Conservation (phyloP, 2,888 invertebrate genomes). For the Parnassius mnemosyne region DNA sequence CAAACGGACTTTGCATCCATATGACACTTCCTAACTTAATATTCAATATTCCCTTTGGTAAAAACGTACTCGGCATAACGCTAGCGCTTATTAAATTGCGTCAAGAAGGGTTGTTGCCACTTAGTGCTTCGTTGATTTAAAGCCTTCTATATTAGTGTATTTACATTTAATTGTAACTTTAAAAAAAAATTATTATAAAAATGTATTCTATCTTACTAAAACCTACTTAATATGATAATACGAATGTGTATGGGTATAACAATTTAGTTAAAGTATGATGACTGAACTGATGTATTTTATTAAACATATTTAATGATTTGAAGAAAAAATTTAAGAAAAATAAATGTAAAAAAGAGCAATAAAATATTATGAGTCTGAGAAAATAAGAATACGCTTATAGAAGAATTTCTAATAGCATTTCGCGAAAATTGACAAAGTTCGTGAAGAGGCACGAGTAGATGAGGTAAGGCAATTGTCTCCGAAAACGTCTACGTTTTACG, state of each 20-base stretch:
- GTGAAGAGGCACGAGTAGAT: slow-evolving; percentile 76
- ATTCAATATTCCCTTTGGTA: slow-evolving; percentile 64
- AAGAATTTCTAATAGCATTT: slow-evolving; percentile 75
- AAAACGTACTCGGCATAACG: slow-evolving; percentile 46
- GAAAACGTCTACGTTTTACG: slow-evolving; percentile 80
- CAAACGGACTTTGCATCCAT: slow-evolving; percentile 72
- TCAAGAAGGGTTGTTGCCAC: slow-evolving; percentile 52
- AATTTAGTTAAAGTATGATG: too few relatives aligned
- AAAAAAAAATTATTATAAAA: too few relatives aligned
- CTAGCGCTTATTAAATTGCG: slow-evolving; percentile 61
- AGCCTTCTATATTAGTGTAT: neutral
- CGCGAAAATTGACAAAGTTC: slow-evolving; percentile 79
- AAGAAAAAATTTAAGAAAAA: too few relatives aligned
- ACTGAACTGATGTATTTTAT: too few relatives aligned
- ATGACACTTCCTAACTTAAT: slow-evolving; percentile 73
- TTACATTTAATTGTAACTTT: neutral
- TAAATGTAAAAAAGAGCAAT: neutral
- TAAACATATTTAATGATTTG: too few relatives aligned
- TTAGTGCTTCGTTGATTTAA: slow-evolving; percentile 1
- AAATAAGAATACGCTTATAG: slow-evolving; percentile 52
- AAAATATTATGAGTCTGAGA: slow-evolving; percentile 17
- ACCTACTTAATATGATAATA: too few relatives aligned
- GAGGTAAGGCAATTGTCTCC: slow-evolving; percentile 81
- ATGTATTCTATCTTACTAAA: too few relatives aligned
- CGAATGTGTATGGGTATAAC: too few relatives aligned